A percentile compares a stretch with the other conserved stretches of the same genome.
phyloP scores from a whole-genome alignment of 2,888 invertebrate genomes.

The Oscheius myriophilus region DNA sequence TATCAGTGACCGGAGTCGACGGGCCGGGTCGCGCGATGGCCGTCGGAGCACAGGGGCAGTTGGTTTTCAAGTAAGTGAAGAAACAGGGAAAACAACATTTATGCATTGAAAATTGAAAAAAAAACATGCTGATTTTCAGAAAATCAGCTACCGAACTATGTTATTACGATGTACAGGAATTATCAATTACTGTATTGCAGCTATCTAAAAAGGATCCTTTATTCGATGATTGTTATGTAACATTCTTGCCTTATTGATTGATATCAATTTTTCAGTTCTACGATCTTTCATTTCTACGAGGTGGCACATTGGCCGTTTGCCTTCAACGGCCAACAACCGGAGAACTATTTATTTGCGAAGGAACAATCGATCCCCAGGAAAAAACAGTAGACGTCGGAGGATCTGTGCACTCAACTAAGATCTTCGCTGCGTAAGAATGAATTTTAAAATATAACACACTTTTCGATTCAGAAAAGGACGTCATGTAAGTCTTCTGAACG shows the following conservation, averaged over 20 bases:
- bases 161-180: constrained; percentile 29
- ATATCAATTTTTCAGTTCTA: constrained; percentile 23
- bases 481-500: constrained; percentile 19
- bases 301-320: constrained; percentile 21
- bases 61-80: constrained; percentile 28
- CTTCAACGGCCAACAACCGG: constrained; percentile 24
- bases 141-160: constrained; percentile 23
- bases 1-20: constrained; percentile 28
- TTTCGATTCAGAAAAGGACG: constrained; percentile 16
- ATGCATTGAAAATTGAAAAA: constrained; percentile 2
- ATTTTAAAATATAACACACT: not conserved
- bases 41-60: constrained; percentile 24
- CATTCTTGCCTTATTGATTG: not conserved
- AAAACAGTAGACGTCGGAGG: constrained; percentile 26
- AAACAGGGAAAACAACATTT: no score
- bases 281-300: constrained; percentile 25
- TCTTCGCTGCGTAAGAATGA: constrained; percentile 11
- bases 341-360: constrained; percentile 31
- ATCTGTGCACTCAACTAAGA: constrained; percentile 16
- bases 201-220: constrained; percentile 30
- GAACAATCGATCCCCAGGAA: constrained; percentile 30
- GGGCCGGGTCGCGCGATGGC: constrained; percentile 27
- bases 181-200: constrained; percentile 5
- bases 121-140: constrained; percentile 12
- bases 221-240: constrained; percentile 27